Percentiles rank a stretch among this genome's conserved stretches.
Evolutionary conservation across 2,113 vertebrate species (phyloP).

Genomic region (Chloropsis hardwickii): DNA sequence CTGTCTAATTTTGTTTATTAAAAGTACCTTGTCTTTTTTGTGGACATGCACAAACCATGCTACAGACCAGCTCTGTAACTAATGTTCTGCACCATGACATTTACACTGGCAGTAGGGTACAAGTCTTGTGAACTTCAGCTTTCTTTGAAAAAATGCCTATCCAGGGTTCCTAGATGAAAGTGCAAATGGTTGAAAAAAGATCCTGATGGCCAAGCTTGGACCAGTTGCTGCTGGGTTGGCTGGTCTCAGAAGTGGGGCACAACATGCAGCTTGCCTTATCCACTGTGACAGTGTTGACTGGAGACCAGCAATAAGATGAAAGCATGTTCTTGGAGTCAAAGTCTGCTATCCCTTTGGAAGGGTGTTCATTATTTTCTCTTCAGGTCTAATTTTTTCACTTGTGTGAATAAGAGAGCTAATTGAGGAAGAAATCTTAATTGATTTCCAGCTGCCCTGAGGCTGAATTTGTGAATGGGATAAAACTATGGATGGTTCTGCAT

Average conservation of each 20-base stretch:
- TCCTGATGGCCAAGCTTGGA: not conserved
- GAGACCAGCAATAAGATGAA: not conserved
- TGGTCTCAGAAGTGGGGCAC: not conserved
- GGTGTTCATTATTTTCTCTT: not conserved
- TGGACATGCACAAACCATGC: fast-evolving
- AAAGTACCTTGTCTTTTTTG: not conserved
- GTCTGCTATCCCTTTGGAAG: not conserved
- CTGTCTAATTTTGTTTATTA: not conserved
- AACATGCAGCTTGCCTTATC: not conserved
- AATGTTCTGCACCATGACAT: not conserved
- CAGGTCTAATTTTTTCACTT: not conserved
- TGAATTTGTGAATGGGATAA: not conserved
- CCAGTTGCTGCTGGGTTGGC: not conserved
- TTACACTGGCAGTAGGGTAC: not conserved
- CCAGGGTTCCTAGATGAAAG: not conserved
- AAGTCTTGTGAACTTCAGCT: not conserved
- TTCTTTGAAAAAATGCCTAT: not conserved
- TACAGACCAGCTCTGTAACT: not conserved
- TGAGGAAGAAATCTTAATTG: not conserved
- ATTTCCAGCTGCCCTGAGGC: not conserved
- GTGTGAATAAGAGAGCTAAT: not conserved
- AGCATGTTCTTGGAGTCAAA: not conserved
- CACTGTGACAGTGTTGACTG: not conserved
- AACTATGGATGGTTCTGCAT: not conserved
- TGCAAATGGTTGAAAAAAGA: not conserved